These are phyloP conservation scores for Acrocephalus scirpaceus DNA, from an alignment of 2,797 vertebrate species.

Conservation along the genomic window DNA sequence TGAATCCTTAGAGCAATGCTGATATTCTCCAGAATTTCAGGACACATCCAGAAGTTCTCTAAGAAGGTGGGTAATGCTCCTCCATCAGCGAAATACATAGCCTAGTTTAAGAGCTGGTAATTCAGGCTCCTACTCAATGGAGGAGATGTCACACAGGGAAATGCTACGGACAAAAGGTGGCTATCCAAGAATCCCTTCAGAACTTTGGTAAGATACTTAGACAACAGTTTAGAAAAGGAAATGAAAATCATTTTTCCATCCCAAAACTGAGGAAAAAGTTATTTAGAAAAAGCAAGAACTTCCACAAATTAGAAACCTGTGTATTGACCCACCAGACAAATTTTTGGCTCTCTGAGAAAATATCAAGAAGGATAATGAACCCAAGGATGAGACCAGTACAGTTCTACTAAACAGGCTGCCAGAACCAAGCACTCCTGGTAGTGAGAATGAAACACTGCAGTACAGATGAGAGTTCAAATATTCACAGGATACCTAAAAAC, in stretches of 20 bases:
- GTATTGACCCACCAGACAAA: not conserved
- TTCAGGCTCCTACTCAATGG: not conserved
- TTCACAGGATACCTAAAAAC: not conserved
- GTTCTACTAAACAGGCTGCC: not conserved
- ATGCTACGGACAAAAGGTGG: not conserved
- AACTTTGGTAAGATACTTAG: not conserved
- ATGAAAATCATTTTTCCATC: fast-evolving
- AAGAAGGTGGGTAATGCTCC: not conserved
- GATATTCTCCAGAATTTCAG: not conserved
- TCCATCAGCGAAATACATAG: not conserved
- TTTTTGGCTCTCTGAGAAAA: not conserved
- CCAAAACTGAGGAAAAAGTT: not conserved
- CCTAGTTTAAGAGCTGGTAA: not conserved
- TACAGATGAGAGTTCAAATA: not conserved
- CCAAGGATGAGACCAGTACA: not conserved
- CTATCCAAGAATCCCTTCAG: not conserved
- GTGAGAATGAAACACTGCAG: not conserved
- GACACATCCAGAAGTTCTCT: not conserved
- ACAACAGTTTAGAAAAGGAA: not conserved
- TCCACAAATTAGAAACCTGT: not conserved
- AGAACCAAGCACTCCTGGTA: not conserved
- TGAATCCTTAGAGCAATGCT: not conserved
- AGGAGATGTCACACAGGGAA: not conserved
- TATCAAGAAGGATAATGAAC: not conserved
- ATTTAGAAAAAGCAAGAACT: not conserved